Conservation (phyloP, 1,140 invertebrate genomes). For the Ceratina australensis region DNA sequence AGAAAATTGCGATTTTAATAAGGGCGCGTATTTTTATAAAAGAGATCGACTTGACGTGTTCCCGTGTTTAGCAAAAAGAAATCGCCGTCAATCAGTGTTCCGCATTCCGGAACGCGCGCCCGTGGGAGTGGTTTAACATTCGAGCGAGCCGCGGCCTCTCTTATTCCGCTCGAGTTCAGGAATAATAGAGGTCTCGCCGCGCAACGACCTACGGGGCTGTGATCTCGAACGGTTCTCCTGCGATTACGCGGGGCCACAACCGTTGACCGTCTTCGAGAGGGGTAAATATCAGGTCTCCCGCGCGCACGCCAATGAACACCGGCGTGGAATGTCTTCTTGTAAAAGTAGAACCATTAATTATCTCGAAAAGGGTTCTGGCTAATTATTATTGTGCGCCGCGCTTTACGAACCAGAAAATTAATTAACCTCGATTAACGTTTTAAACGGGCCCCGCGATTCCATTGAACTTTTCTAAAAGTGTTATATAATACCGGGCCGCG, state of each 20-base stretch:
- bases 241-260: slow-evolving; percentile 27
- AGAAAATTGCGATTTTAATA: no score
- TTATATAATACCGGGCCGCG: no score
- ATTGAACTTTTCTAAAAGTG: not conserved
- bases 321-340: not conserved
- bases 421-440: not conserved
- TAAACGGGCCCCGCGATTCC: not conserved
- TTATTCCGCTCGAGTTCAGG: slow-evolving; percentile 41
- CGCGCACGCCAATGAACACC: not conserved
- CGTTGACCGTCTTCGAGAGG: slow-evolving; percentile 29
- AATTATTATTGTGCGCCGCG: no score
- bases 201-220: slow-evolving; percentile 35
- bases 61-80: not conserved
- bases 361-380: not conserved
- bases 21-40: no score
- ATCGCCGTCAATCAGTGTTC: slow-evolving; percentile 47
- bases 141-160: slow-evolving; percentile 2
- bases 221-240: slow-evolving; percentile 31
- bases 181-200: slow-evolving; percentile 51
- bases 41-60: not conserved
- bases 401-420: not conserved
- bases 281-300: slow-evolving; percentile 15
- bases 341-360: slow-evolving; percentile 54
- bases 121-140: slow-evolving; percentile 39
- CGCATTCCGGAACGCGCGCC: slow-evolving; percentile 30